These are phyloP conservation scores for Phrynocephalus versicolor DNA, from an alignment of 2,113 vertebrate species.

Conservation along the genomic window DNA sequence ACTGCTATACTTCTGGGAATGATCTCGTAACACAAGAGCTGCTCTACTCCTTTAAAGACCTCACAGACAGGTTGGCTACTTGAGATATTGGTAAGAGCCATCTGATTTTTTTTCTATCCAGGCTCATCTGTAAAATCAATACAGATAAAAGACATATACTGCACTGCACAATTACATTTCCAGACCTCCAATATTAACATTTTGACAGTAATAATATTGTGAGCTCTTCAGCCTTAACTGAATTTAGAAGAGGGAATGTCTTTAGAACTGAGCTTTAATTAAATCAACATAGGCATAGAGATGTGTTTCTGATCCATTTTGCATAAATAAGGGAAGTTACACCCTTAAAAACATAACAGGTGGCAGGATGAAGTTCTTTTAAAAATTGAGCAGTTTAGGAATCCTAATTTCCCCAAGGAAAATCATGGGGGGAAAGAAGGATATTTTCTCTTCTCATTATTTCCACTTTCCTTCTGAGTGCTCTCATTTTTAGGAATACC, in stretches of 20 bases:
- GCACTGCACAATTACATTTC: conserved; percentile 41
- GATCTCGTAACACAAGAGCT: background rate
- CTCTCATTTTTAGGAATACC: background rate
- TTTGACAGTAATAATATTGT: conserved; percentile 53
- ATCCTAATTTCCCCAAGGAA: background rate
- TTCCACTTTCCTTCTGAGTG: background rate
- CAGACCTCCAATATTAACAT: conserved; percentile 53
- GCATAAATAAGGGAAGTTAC: background rate
- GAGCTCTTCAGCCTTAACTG: conserved; percentile 57
- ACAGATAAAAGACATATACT: conserved; percentile 55
- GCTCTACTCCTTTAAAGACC: conserved; percentile 18
- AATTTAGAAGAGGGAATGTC: conserved; percentile 52
- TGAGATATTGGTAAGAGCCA: conserved; percentile 26
- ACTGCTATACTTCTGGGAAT: conserved; percentile 27
- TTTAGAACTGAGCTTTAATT: conserved; percentile 60
- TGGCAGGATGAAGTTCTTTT: background rate
- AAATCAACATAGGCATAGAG: conserved; percentile 33
- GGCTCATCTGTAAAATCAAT: conserved; percentile 62
- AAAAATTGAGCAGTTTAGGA: background rate
- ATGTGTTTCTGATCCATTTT: background rate
- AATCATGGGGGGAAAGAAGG: background rate
- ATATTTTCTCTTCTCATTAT: background rate
- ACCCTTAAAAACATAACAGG: conserved; percentile 26
- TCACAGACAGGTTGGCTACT: conserved; percentile 18
- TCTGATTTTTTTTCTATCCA: conserved; percentile 51